Percentiles rank a stretch among this genome's conserved stretches.
Conservation (phyloP, 2,888 invertebrate genomes). For the Megastigmus dorsalis region DNA sequence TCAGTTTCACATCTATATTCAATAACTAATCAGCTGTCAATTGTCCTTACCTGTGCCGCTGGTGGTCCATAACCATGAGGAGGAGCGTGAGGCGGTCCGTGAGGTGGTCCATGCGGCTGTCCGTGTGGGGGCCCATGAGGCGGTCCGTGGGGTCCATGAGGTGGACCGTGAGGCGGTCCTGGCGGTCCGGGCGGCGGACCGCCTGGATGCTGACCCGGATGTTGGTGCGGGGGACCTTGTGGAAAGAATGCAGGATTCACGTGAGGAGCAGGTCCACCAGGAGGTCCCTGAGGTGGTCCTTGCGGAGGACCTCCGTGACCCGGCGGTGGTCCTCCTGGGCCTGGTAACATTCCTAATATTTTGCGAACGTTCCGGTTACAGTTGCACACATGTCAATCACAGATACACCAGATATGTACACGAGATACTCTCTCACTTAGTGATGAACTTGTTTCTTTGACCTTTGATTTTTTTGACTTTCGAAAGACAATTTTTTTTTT, state of each 20-base stretch:
- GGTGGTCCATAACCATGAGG: conserved; percentile 78
- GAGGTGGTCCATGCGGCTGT: conserved; percentile 77
- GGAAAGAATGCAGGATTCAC: conserved; percentile 98
- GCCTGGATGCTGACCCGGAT: conserved; percentile 77
- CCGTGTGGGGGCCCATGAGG: conserved; percentile 79
- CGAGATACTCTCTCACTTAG: neutral
- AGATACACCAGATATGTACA: conserved; percentile 21
- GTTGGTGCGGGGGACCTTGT: conserved; percentile 80
- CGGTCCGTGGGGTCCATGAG: conserved; percentile 80
- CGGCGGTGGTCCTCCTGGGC: conserved; percentile 76
- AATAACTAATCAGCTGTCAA: too few species aligned
- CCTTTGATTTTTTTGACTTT: neutral
- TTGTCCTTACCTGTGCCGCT: conserved; percentile 66
- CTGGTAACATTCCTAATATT: conserved; percentile 67
- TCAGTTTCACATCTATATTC: too few species aligned
- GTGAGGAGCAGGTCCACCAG: conserved; percentile 90
- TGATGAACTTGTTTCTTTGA: too few species aligned
- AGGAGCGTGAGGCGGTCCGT: conserved; percentile 77
- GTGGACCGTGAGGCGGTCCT: conserved; percentile 81
- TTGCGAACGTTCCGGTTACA: conserved; percentile 46
- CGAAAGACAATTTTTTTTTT: neutral
- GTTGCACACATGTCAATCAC: conserved; percentile 36
- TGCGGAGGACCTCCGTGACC: conserved; percentile 77
- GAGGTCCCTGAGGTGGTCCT: conserved; percentile 76
- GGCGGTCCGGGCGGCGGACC: conserved; percentile 82